A percentile compares a stretch with the other conserved stretches of the same genome.
phyloP scores from a whole-genome alignment of 2,888 invertebrate genomes.

The Linyphia triangularis region DNA sequence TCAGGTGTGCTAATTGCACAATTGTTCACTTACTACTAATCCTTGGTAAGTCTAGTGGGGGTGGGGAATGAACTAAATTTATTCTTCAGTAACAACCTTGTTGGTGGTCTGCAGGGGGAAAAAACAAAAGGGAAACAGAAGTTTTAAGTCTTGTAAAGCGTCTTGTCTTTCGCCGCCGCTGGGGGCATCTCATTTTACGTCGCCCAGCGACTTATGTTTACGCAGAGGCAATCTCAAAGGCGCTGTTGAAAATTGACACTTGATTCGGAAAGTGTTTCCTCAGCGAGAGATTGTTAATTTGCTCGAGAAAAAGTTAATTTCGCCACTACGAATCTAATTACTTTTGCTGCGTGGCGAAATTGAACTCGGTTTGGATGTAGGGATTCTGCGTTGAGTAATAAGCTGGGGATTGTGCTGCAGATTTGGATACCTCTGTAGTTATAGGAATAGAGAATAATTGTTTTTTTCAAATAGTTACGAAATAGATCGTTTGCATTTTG shows the following conservation, averaged over 20 bases:
- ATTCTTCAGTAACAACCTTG: no score
- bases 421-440: no score
- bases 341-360: background rate
- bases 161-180: constrained; percentile 11
- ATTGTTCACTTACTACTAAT: constrained; percentile 61
- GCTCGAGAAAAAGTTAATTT: constrained; percentile 68
- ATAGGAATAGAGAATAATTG: no score
- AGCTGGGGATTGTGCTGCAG: no score
- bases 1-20: constrained; percentile 57
- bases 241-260: constrained; percentile 52
- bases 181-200: constrained; percentile 46
- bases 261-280: constrained; percentile 58
- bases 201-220: constrained; percentile 34
- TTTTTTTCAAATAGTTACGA: no score
- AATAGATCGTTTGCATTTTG: no score
- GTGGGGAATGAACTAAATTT: background rate
- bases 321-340: constrained; percentile 57
- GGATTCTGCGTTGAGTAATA: background rate
- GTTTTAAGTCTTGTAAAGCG: constrained; percentile 33
- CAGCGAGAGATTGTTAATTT: constrained; percentile 45
- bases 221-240: constrained; percentile 33
- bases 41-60: constrained; percentile 12
- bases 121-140: constrained; percentile 10
- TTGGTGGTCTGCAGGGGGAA: background rate
- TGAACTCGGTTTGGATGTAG: background rate